Evolutionary conservation across 2,888 invertebrate species (phyloP).

Genomic region (Netelia melanura): DNA sequence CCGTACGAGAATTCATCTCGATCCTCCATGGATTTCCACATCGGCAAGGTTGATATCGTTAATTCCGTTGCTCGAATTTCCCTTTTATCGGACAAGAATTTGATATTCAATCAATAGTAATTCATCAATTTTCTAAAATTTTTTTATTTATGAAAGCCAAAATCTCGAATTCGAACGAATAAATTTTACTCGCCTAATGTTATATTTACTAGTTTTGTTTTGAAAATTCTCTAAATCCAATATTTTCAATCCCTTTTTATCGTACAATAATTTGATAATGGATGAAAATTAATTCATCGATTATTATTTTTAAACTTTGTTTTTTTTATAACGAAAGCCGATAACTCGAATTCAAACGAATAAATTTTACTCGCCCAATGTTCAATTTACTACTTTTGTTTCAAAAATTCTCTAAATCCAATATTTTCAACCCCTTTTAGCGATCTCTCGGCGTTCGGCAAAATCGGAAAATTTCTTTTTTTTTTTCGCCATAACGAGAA

Average conservation of each 20-base stretch:
- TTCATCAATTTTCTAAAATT: not conserved
- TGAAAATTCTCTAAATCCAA: not conserved
- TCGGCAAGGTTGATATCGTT: not conserved
- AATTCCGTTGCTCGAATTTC: too few relatives aligned
- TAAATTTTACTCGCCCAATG: too few relatives aligned
- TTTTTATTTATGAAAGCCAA: not conserved
- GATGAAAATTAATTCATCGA: too few relatives aligned
- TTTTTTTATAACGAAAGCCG: too few relatives aligned
- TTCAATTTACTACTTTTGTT: too few relatives aligned
- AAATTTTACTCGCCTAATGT: too few relatives aligned
- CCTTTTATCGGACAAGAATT: too few relatives aligned
- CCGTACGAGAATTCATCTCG: constrained; percentile 33
- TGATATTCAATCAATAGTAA: too few relatives aligned
- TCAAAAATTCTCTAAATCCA: not conserved
- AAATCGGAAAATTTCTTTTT: constrained; percentile 22
- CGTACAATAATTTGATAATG: too few relatives aligned
- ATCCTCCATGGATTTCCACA: constrained; percentile 37
- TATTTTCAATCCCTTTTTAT: constrained; percentile 5
- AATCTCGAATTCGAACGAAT: too few relatives aligned
- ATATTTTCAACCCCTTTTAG: constrained; percentile 17
- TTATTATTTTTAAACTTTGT: not conserved
- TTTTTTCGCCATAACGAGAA: constrained; percentile 2
- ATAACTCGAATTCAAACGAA: too few relatives aligned
- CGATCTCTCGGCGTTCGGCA: constrained; percentile 19
- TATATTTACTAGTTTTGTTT: too few relatives aligned